Evolutionary conservation across 2,113 vertebrate genomes (phyloP).

Genomic region (Aspiorhynchus laticeps): DNA sequence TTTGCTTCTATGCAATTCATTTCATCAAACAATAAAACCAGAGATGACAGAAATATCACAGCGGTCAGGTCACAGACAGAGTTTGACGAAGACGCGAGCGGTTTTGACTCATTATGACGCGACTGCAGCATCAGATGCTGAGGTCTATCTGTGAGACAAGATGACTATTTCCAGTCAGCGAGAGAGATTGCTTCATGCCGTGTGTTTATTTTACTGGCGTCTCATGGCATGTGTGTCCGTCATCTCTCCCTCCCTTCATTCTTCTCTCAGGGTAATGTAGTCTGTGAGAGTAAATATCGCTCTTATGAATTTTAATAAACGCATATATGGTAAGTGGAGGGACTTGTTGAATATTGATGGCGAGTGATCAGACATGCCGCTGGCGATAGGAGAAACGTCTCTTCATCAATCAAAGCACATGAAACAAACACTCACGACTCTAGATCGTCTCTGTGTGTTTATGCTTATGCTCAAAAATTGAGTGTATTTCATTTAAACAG

Average conservation of each 20-base stretch:
- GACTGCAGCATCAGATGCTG: neutral
- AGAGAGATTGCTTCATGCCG: slow-evolving; percentile 21
- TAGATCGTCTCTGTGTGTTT: neutral
- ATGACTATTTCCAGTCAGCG: neutral
- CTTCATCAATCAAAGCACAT: slow-evolving; percentile 54
- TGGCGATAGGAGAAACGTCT: slow-evolving; percentile 53
- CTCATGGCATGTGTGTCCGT: slow-evolving; percentile 56
- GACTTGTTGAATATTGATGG: slow-evolving; percentile 77
- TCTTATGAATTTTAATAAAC: slow-evolving; percentile 80
- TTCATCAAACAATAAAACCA: neutral
- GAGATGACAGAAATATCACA: neutral
- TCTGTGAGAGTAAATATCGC: slow-evolving; percentile 73
- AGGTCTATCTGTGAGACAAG: neutral
- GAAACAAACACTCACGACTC: slow-evolving; percentile 53
- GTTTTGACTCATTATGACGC: neutral
- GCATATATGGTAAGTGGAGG: slow-evolving; percentile 58
- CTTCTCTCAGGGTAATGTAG: slow-evolving; percentile 28
- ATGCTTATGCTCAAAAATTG: neutral
- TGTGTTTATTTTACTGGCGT: slow-evolving; percentile 54
- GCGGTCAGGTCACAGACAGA: neutral
- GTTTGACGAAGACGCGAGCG: neutral
- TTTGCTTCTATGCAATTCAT: slow-evolving; percentile 25
- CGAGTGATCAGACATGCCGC: slow-evolving; percentile 52
- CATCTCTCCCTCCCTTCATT: slow-evolving; percentile 58
- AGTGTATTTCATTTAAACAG: neutral